A percentile compares a stretch with the other conserved stretches of the same genome.
Evolutionary conservation across 2,797 vertebrate genomes (phyloP).

Genomic region (Serranus cabrilla): DNA sequence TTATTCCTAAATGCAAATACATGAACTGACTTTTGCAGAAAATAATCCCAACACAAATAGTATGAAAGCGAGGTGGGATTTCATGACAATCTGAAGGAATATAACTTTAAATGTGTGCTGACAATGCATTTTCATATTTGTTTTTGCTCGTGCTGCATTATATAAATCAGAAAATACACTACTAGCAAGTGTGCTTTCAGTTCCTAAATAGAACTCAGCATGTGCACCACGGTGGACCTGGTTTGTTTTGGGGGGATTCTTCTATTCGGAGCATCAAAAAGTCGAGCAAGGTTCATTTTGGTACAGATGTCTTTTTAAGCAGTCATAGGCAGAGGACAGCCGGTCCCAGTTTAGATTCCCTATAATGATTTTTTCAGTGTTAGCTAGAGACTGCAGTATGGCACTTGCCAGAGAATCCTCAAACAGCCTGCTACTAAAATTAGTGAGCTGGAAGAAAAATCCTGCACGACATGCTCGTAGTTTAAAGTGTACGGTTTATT

Average conservation of each 20-base stretch:
- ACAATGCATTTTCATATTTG: neutral
- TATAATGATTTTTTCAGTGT: constrained; percentile 56
- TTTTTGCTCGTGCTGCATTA: neutral
- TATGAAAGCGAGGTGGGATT: neutral
- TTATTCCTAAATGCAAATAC: neutral
- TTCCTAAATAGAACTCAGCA: neutral
- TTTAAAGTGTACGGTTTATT: constrained; percentile 27
- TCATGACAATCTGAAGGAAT: neutral
- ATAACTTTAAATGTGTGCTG: neutral
- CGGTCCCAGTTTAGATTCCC: constrained; percentile 33
- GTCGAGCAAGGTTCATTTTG: constrained; percentile 13
- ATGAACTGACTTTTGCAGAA: neutral
- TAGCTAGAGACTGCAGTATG: constrained; percentile 40
- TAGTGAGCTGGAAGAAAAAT: constrained; percentile 12
- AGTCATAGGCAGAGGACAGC: constrained; percentile 44
- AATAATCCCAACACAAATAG: neutral
- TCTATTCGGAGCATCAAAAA: constrained; percentile 16
- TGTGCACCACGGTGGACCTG: neutral
- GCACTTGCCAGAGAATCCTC: constrained; percentile 28
- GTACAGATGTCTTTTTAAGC: constrained; percentile 42
- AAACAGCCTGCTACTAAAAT: constrained; percentile 32
- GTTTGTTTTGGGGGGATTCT: neutral
- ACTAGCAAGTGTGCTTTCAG: neutral
- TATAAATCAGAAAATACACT: neutral
- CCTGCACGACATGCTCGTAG: neutral